Conservation (phyloP, 2,113 vertebrate genomes). For the Phaethornis superciliosus region DNA sequence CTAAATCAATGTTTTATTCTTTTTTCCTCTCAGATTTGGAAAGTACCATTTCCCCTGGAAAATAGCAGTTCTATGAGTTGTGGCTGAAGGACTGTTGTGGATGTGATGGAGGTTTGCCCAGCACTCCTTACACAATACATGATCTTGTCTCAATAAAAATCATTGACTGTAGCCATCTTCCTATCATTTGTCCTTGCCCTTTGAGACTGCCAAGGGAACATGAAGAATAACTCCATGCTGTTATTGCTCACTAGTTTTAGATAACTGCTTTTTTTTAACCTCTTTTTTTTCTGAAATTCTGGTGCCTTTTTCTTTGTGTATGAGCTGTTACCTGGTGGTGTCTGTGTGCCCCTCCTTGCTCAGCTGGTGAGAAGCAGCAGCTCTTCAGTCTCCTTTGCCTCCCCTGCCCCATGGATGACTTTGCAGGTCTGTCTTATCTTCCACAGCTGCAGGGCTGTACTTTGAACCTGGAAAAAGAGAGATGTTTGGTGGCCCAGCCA, state of each 20-base stretch:
- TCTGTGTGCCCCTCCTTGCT: accelerated
- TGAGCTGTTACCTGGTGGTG: background rate
- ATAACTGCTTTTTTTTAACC: background rate
- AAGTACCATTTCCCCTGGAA: accelerated
- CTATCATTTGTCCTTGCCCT: background rate
- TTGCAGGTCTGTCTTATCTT: background rate
- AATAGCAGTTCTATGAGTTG: background rate
- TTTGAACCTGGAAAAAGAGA: too few relatives aligned
- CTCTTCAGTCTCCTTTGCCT: background rate
- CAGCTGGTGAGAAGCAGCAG: background rate
- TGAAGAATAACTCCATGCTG: background rate
- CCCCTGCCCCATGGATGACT: background rate
- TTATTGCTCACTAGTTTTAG: too few relatives aligned
- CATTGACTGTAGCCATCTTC: background rate
- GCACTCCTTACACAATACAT: accelerated
- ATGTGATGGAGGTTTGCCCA: background rate
- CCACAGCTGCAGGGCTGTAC: background rate
- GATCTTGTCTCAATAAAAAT: conserved; percentile 14
- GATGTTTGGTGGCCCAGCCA: background rate
- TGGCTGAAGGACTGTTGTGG: background rate
- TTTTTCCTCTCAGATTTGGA: conserved; percentile 1
- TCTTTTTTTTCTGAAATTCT: background rate
- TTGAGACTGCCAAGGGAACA: background rate
- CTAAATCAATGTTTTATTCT: background rate
- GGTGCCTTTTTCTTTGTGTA: background rate